phyloP scores from a whole-genome alignment of 1,140 invertebrate species.

The Ceratitis capitata region DNA sequence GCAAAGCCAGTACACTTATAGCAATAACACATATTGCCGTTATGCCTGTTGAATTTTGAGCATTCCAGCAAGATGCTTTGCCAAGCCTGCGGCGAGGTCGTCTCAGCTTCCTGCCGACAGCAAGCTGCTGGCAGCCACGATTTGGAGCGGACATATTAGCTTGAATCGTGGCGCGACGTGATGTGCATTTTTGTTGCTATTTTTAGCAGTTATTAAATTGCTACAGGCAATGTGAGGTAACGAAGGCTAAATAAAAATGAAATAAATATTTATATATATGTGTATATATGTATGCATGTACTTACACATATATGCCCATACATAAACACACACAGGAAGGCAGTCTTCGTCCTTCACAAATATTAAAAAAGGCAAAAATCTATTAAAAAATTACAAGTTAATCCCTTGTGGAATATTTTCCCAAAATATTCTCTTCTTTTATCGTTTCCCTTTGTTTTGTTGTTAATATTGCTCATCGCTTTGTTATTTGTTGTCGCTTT shows the following conservation, averaged over 20 bases:
- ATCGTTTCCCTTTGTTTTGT: neutral
- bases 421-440: neutral
- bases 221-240: neutral
- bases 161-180: constrained; percentile 39
- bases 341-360: neutral
- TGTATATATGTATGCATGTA: neutral
- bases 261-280: neutral
- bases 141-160: neutral
- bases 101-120: neutral
- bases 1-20: no score
- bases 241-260: neutral
- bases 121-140: neutral
- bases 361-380: constrained; percentile 42
- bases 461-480: neutral
- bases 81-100: constrained; percentile 2
- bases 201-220: constrained; percentile 38
- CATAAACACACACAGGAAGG: no score
- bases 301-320: no score
- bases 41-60: constrained; percentile 46
- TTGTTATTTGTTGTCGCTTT: constrained; percentile 18
- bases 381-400: constrained; percentile 48
- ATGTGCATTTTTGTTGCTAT: constrained; percentile 44
- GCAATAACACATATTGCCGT: constrained; percentile 21
- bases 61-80: neutral
- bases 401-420: constrained; percentile 44